phyloP scores from a whole-genome alignment of 1,140 invertebrate species.

The Subanguina moxae region DNA sequence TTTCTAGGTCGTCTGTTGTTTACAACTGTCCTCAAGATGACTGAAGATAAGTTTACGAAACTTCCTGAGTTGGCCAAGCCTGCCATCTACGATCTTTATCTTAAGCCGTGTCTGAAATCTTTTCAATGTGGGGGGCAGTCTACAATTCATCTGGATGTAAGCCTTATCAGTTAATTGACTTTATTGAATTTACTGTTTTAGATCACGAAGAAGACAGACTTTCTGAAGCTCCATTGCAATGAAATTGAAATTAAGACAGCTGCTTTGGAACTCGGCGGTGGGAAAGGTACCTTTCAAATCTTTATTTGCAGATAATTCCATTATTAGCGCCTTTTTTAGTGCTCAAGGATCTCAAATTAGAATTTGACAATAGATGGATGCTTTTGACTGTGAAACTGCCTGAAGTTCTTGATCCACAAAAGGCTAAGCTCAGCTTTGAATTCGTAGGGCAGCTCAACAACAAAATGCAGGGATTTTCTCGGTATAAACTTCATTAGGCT shows the following conservation, averaged over 20 bases:
- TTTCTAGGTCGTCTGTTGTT: neutral
- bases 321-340: constrained; percentile 12
- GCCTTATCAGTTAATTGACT: no score
- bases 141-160: constrained; percentile 28
- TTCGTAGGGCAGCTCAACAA: constrained; percentile 9
- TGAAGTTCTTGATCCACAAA: constrained; percentile 19
- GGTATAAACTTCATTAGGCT: neutral
- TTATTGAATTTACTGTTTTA: no score
- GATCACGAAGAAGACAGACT: constrained; percentile 22
- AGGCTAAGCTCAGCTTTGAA: constrained; percentile 10
- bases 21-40: neutral
- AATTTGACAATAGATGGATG: constrained; percentile 23
- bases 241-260: constrained; percentile 26
- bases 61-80: constrained; percentile 32
- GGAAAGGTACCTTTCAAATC: constrained; percentile 29
- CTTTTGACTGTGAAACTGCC: constrained; percentile 17
- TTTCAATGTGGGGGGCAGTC: constrained; percentile 23
- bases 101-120: constrained; percentile 24
- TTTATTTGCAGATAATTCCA: neutral
- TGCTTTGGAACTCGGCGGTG: constrained; percentile 31
- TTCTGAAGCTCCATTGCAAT: constrained; percentile 31
- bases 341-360: constrained; percentile 9
- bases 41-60: constrained; percentile 30
- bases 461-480: constrained; percentile 27
- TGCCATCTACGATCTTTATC: constrained; percentile 13